These are phyloP conservation scores for Balaeniceps rex DNA, from an alignment of 2,113 vertebrate genomes.

Conservation along the genomic window DNA sequence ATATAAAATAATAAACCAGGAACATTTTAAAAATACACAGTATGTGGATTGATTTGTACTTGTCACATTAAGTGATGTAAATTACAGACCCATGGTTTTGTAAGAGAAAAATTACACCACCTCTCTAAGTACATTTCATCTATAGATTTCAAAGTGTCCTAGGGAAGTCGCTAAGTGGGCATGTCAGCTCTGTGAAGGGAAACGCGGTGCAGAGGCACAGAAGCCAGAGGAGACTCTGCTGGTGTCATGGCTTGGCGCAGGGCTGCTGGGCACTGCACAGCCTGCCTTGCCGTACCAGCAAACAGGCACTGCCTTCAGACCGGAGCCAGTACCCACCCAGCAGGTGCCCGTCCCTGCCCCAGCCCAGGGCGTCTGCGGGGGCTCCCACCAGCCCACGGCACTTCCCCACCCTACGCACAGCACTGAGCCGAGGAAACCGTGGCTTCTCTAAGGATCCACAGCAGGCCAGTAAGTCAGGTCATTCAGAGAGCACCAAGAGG, in stretches of 20 bases:
- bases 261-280: background rate
- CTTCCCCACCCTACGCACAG: background rate
- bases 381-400: rapidly evolving
- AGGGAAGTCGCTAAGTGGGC: background rate
- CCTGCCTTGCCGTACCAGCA: background rate
- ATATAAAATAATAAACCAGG: background rate
- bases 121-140: background rate
- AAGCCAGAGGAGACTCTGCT: background rate
- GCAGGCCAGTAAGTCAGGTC: background rate
- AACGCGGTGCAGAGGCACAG: rapidly evolving
- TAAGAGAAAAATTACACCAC: background rate
- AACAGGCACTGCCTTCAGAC: background rate
- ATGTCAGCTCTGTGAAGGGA: background rate
- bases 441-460: background rate
- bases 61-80: background rate
- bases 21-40: background rate
- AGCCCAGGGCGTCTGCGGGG: rapidly evolving
- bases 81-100: background rate
- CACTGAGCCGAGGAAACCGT: no score
- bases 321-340: background rate
- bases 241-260: background rate
- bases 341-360: background rate
- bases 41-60: background rate
- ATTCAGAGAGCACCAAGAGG: background rate
- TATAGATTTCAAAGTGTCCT: background rate